These are phyloP conservation scores for Gambusia affinis DNA, from an alignment of 2,113 vertebrate species.

Conservation along the genomic window DNA sequence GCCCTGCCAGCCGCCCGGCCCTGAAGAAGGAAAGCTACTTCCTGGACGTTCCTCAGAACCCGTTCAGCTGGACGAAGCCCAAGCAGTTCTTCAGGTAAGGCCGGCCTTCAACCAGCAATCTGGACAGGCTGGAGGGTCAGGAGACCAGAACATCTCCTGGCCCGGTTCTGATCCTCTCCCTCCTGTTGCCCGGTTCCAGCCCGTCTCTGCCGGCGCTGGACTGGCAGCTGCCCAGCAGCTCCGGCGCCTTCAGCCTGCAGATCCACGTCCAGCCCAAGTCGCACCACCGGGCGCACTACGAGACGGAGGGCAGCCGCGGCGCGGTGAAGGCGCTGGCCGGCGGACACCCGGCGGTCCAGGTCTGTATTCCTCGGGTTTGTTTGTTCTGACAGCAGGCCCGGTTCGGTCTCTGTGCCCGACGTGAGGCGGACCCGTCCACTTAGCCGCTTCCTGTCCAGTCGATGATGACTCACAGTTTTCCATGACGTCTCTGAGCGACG, in stretches of 20 bases:
- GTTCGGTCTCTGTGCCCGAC: slow-evolving; percentile 19
- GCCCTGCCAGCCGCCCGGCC: slow-evolving; percentile 79
- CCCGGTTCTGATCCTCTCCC: slow-evolving; percentile 8
- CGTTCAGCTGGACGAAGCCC: slow-evolving; percentile 92
- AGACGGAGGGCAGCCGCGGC: slow-evolving; percentile 96
- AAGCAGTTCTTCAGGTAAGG: slow-evolving; percentile 92
- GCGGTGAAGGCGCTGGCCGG: slow-evolving; percentile 94
- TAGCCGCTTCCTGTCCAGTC: slow-evolving; percentile 77
- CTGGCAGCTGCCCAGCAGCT: slow-evolving; percentile 96
- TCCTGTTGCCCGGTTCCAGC: slow-evolving; percentile 71
- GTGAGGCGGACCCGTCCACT: slow-evolving; percentile 57
- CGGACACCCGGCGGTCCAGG: slow-evolving; percentile 89
- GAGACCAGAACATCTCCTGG: slow-evolving; percentile 2
- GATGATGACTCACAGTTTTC: slow-evolving; percentile 74
- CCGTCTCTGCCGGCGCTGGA: slow-evolving; percentile 94
- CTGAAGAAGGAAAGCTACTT: slow-evolving; percentile 92
- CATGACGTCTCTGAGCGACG: slow-evolving; percentile 51
- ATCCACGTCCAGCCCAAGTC: slow-evolving; percentile 97
- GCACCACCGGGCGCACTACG: slow-evolving; percentile 97
- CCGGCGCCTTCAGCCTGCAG: slow-evolving; percentile 91
- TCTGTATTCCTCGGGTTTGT: slow-evolving; percentile 2
- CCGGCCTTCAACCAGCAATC: background rate
- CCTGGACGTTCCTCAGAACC: slow-evolving; percentile 90
- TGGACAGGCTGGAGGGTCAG: no score
- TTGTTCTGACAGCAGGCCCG: no score